Evolutionary conservation across 2,113 vertebrate genomes (phyloP).

Genomic region (Chloropsis hardwickii): DNA sequence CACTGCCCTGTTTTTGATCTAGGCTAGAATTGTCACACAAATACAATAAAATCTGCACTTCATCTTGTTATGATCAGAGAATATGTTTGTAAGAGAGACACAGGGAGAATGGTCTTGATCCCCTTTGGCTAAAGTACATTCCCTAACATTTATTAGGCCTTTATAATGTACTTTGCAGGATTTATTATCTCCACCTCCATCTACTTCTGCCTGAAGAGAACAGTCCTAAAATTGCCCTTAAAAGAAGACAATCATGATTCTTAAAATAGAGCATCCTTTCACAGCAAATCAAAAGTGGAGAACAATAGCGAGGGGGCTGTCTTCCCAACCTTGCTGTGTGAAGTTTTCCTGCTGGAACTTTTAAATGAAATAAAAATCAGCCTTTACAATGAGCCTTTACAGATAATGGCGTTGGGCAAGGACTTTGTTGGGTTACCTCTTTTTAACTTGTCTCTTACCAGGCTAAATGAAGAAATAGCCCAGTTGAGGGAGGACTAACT

Average conservation of each 20-base stretch:
- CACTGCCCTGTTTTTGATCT: not conserved
- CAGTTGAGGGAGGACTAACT: slow-evolving; percentile 36
- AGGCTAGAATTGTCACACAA: not conserved
- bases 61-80: slow-evolving; percentile 4
- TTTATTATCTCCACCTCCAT: slow-evolving; percentile 67
- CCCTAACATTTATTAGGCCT: slow-evolving; percentile 41
- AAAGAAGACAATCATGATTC: slow-evolving; percentile 62
- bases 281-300: slow-evolving; percentile 62
- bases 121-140: slow-evolving; percentile 30
- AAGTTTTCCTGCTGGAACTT: slow-evolving; percentile 56
- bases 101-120: slow-evolving; percentile 1
- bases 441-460: slow-evolving; percentile 56
- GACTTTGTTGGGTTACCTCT: slow-evolving; percentile 50
- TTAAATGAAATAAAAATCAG: slow-evolving; percentile 59
- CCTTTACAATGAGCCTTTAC: slow-evolving; percentile 39
- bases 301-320: slow-evolving; percentile 27
- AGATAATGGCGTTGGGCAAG: slow-evolving; percentile 38
- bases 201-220: slow-evolving; percentile 59
- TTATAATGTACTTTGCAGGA: slow-evolving; percentile 60
- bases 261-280: slow-evolving; percentile 64
- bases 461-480: slow-evolving; percentile 39
- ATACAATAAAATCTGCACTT: slow-evolving; percentile 16
- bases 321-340: slow-evolving; percentile 42
- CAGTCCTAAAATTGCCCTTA: slow-evolving; percentile 60
- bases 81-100: not conserved